A percentile compares a stretch with the other conserved stretches of the same genome.
phyloP scores from a whole-genome alignment of 2,888 invertebrate species.

The Hedya salicella region DNA sequence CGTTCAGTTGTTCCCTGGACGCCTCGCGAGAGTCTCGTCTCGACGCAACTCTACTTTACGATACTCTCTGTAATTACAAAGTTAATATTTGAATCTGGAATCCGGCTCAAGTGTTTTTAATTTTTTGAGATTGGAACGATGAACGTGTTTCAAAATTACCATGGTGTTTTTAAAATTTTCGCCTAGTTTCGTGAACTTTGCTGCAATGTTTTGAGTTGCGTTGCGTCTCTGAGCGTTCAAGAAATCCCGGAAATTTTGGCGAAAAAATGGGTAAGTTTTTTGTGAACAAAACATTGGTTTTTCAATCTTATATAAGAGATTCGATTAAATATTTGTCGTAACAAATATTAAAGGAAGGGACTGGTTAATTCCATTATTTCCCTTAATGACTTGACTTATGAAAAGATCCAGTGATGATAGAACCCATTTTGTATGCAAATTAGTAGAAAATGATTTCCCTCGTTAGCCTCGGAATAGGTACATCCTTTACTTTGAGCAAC shows the following conservation, averaged over 20 bases:
- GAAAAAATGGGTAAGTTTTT: neutral
- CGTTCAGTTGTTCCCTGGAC: slow-evolving; percentile 29
- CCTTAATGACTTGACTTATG: neutral
- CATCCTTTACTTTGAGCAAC: too few relatives aligned
- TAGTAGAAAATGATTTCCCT: slow-evolving; percentile 15
- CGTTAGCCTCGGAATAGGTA: slow-evolving; percentile 4
- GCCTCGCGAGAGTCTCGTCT: slow-evolving; percentile 5
- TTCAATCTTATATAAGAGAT: neutral
- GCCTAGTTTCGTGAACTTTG: neutral
- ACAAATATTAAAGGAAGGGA: neutral
- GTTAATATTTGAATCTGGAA: neutral
- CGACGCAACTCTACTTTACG: slow-evolving; percentile 19
- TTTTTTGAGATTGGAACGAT: slow-evolving; percentile 4
- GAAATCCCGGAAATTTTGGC: slow-evolving; percentile 2
- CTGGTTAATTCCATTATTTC: too few relatives aligned
- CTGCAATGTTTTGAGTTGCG: slow-evolving; percentile 25
- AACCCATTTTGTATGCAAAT: slow-evolving; percentile 2
- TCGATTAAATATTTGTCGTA: neutral
- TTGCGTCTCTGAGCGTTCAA: slow-evolving; percentile 18
- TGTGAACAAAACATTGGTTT: neutral
- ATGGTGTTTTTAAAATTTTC: slow-evolving; percentile 9
- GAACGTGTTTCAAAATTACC: slow-evolving; percentile 19
- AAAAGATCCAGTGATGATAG: neutral
- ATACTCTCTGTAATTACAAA: slow-evolving; percentile 14
- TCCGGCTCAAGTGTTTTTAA: neutral